Evolutionary conservation across 1,140 invertebrate genomes (phyloP), one percentile per base, ranked within the genome.

Genomic region (Neuroterus valhalla): DNA sequence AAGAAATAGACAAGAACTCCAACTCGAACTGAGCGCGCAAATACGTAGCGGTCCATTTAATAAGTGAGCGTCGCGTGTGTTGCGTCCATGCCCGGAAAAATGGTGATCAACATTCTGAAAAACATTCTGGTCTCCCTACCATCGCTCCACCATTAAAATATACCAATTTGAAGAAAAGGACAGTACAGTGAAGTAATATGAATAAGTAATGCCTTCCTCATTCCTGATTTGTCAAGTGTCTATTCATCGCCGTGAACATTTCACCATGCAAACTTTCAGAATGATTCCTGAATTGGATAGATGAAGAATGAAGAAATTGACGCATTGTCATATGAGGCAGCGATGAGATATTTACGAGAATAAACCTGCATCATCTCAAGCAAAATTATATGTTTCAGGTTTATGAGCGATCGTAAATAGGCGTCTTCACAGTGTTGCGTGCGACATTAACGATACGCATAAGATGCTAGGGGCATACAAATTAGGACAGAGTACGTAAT

Each of bases 401-500:
- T 62, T 31, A 31, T 62, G 12, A 15, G 52, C 8, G 23, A 21
- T 52, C 48, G 21, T 21, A 52, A 52, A 50, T 50, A 50, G n/a
- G 2, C 15, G 21, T 6, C 15, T 62, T 17, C 8, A 8, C 19
- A 10, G 48, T 50, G n/a, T 62, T 31, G 11, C 23, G 5, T 62
- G 6, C n/a, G 52, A 62, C 52, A 10, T 62, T 15, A 62, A 62
- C 52, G 26, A 62, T n/a, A n/a, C 52, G 31, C 52, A 26, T 62
- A 62, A 26, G 23, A 62, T n/a, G 31, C 23, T 62, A 62, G 26
- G 52, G 12, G 12, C 52, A 62, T 26, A 15, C 55, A 62, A 62
- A 62, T 62, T 62, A 62, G 55, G n/a, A 31, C 21, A 62, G 4
- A 62, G 21, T 62, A 62, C 55, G 55, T 62, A 62, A 62, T 62